Percentiles rank a stretch among this genome's conserved stretches.
These are phyloP conservation scores for Trichechus manatus DNA, from an alignment of 2,113 vertebrate genomes.

Conservation along the genomic window DNA sequence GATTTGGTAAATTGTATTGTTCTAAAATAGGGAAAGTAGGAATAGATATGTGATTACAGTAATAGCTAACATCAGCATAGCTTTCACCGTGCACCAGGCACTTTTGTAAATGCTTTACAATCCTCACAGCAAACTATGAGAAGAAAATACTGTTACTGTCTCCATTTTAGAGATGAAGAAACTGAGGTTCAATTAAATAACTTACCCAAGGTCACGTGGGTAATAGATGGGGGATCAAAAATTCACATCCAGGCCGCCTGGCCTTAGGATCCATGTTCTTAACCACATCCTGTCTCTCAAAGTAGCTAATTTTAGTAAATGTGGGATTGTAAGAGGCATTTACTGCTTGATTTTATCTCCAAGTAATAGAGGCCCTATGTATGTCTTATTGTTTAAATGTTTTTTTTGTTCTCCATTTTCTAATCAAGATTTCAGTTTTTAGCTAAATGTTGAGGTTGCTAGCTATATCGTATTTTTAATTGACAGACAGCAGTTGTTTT, in stretches of 20 bases:
- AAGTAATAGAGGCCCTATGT: neutral
- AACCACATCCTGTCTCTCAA: neutral
- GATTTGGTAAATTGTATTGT: neutral
- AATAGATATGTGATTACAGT: neutral
- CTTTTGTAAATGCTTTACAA: neutral
- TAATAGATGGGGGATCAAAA: neutral
- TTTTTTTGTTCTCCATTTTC: neutral
- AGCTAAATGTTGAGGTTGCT: slow-evolving; percentile 21
- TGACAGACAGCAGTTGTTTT: neutral
- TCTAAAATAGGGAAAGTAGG: neutral
- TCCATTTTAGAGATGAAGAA: neutral
- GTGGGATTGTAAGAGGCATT: neutral
- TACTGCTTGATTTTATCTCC: neutral
- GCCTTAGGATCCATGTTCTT: neutral
- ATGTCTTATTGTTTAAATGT: neutral
- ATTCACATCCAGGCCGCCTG: neutral
- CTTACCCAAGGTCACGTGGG: neutral
- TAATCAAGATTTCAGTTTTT: slow-evolving; percentile 23
- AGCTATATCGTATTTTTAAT: neutral
- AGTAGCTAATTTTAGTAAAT: neutral
- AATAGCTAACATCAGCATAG: neutral
- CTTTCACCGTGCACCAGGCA: neutral
- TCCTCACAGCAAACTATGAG: neutral
- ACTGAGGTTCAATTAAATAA: neutral
- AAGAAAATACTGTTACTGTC: neutral